Base-by-base conservation (phyloP, 2,888 invertebrate genomes). In the Lasioglossum morio region DNA sequence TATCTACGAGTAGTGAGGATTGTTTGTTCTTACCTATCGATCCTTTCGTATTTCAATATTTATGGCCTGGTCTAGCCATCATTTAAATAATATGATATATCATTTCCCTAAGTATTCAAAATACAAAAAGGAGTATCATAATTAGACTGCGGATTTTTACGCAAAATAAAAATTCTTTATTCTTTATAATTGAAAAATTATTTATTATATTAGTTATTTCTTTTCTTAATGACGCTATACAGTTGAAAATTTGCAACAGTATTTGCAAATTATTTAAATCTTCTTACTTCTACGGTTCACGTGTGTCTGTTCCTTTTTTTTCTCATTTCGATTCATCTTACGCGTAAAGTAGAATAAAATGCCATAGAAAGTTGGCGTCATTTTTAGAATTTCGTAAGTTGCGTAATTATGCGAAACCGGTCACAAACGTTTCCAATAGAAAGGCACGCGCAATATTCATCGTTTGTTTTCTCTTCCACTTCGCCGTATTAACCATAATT, bases 391-490 rank as follows among this genome's bases (percentile, higher is more conserved):
- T 84, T 77, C 72, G 34, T 80, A 57, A 77, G 53, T 69, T 73
- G 37, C 53, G 57, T 69, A 77, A 81, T 69, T 23, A 30, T 27
- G 12, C 34, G 37, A 77, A 84, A 84, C 82, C 77, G 77, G 81
- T 81, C 46, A 34, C 34, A 23, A 77, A 66, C 72, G 40, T 76
- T 76, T 46, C 73, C 14, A 84, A 43, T 43, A 53, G 69, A 79
- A 73, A 43, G 53, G 72, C 73, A 79, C 66, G 73, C 53, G 72
- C 63, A 57, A 72, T 69, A 57, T 27, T 46, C 63, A 66, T 72
- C 72, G 34, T 16, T 14, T 23, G 27, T 16, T 57, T 48, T 4
- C 30, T 69, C 34, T 37, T 34, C 16, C 30, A 19, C 30, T 48
- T 73, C 48, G 1, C 2, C 34, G 19, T 30, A 34, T 63, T 30